Evolutionary conservation across 2,113 vertebrate genomes (phyloP).

Genomic region (Hypanus sabinus): DNA sequence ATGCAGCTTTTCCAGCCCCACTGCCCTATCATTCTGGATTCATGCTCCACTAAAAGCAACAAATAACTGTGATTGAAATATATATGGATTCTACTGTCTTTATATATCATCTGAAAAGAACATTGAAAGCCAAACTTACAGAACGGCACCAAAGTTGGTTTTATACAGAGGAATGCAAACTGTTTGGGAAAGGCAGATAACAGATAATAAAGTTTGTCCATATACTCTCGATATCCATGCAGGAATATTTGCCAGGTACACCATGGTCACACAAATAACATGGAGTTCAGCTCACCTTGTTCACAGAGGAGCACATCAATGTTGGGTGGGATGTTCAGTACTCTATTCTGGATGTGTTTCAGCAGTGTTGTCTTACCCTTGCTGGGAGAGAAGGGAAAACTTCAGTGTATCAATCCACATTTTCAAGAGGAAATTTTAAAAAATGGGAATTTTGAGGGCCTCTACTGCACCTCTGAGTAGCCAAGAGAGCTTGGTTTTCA

Average conservation of each 20-base stretch:
- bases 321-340: constrained; percentile 84
- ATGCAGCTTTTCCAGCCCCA: no score
- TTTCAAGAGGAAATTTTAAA: background rate
- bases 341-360: constrained; percentile 83
- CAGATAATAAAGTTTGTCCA: background rate
- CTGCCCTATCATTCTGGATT: no score
- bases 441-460: background rate
- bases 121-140: background rate
- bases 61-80: background rate
- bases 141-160: background rate
- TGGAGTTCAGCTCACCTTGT: constrained; percentile 62
- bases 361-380: constrained; percentile 88
- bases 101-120: background rate
- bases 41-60: background rate
- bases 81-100: background rate
- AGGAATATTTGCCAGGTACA: background rate
- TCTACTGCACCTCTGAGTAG: background rate
- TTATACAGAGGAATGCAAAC: background rate
- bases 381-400: constrained; percentile 46
- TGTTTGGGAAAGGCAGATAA: background rate
- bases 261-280: background rate
- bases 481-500: background rate
- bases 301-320: constrained; percentile 86
- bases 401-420: background rate
- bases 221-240: background rate